These are phyloP conservation scores for Dermochelys coriacea DNA, from an alignment of 2,797 vertebrate species.

Conservation along the genomic window DNA sequence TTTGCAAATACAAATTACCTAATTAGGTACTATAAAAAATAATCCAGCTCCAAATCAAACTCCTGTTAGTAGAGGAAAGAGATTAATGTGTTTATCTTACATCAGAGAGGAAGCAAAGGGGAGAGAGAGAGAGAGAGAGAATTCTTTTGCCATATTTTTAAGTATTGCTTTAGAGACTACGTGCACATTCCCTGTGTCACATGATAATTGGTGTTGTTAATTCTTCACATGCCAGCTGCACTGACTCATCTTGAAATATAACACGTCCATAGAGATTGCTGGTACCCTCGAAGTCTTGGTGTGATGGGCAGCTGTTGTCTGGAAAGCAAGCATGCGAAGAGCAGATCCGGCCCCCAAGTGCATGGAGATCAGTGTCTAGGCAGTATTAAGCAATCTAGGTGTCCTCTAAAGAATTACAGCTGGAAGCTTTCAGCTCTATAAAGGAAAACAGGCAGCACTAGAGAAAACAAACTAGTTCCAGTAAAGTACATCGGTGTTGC, in stretches of 20 bases:
- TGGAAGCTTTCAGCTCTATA: neutral
- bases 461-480: neutral
- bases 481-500: neutral
- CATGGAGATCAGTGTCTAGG: neutral
- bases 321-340: neutral
- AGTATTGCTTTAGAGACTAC: neutral
- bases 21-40: slow-evolving; percentile 14
- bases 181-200: neutral
- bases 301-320: neutral
- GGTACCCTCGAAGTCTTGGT: neutral
- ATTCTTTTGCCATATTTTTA: neutral
- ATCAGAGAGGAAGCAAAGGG: neutral
- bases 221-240: neutral
- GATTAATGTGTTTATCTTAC: slow-evolving; percentile 6
- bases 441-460: neutral
- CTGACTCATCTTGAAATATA: neutral
- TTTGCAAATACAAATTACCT: slow-evolving; percentile 55
- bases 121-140: neutral
- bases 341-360: neutral
- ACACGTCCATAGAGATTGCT: neutral
- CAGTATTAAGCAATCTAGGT: neutral
- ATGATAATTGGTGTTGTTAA: neutral
- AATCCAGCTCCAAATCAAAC: slow-evolving; percentile 21
- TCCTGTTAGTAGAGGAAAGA: slow-evolving; percentile 27
- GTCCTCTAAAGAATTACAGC: neutral